Conservation (phyloP, 2,888 invertebrate species). For the Eupithecia vulgata region DNA sequence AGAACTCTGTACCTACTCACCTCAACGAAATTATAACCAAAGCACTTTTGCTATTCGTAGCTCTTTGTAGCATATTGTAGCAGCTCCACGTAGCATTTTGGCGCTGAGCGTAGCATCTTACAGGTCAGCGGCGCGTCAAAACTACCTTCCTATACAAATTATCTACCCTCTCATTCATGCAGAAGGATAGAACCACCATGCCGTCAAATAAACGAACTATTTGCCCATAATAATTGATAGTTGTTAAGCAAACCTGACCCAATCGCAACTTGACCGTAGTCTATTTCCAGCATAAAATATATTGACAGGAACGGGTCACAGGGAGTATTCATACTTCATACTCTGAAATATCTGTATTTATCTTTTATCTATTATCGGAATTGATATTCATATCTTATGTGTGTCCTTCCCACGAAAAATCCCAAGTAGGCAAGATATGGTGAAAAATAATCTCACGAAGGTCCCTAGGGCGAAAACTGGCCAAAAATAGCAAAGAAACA, state of each 20-base stretch:
- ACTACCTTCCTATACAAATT: not conserved
- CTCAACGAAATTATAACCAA: too few relatives aligned
- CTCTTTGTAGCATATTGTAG: not conserved
- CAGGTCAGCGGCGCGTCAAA: not conserved
- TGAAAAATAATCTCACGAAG: not conserved
- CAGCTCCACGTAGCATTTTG: not conserved
- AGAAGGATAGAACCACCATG: constrained; percentile 12
- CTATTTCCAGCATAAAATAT: constrained; percentile 43
- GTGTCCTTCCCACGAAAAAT: not conserved
- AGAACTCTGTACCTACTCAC: not conserved
- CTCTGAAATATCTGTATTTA: not conserved
- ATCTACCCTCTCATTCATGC: not conserved
- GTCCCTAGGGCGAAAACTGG: too few relatives aligned
- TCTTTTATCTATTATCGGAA: not conserved
- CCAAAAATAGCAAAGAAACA: not conserved
- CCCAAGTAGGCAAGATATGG: not conserved
- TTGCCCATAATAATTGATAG: constrained; percentile 27
- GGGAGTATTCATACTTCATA: not conserved
- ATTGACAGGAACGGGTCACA: constrained; percentile 36
- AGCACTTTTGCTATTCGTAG: too few relatives aligned
- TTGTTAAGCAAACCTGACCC: constrained; percentile 29
- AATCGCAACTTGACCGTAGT: constrained; percentile 41
- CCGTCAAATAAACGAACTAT: constrained; percentile 30
- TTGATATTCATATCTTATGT: not conserved
- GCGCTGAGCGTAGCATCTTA: not conserved